Conservation (phyloP, 2,888 invertebrate genomes). For the Tupiocoris notatus region DNA sequence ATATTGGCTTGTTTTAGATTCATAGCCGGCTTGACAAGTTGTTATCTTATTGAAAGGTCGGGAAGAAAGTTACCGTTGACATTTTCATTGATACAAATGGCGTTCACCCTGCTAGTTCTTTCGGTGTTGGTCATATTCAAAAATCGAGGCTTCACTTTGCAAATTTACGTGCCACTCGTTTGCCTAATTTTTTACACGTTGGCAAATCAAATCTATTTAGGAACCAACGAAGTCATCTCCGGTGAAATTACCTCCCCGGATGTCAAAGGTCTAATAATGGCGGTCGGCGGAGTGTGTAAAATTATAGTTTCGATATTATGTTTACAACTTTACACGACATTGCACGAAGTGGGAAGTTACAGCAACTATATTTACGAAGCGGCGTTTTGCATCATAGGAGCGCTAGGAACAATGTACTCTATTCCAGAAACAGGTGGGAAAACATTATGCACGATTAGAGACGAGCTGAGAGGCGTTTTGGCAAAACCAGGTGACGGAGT, state of each 20-base stretch:
- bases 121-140: neutral
- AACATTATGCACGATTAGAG: neutral
- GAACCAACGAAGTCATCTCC: slow-evolving; percentile 1
- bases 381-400: neutral
- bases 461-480: slow-evolving; percentile 3
- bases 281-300: neutral
- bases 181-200: slow-evolving; percentile 8
- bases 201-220: slow-evolving; percentile 10
- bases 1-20: slow-evolving; percentile 6
- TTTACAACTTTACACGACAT: neutral
- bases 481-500: too few species aligned
- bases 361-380: neutral
- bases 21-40: neutral
- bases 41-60: slow-evolving; percentile 17
- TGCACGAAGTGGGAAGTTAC: neutral
- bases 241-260: neutral
- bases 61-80: neutral
- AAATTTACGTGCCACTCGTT: neutral
- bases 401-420: neutral
- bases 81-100: neutral
- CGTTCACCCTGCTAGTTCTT: neutral
- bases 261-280: neutral
- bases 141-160: neutral
- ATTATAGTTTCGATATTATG: neutral
- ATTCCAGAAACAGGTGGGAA: slow-evolving; percentile 1